Percentiles rank a stretch among this genome's conserved stretches.
phyloP scores from a whole-genome alignment of 2,113 vertebrate genomes.

The Scopus umbretta region DNA sequence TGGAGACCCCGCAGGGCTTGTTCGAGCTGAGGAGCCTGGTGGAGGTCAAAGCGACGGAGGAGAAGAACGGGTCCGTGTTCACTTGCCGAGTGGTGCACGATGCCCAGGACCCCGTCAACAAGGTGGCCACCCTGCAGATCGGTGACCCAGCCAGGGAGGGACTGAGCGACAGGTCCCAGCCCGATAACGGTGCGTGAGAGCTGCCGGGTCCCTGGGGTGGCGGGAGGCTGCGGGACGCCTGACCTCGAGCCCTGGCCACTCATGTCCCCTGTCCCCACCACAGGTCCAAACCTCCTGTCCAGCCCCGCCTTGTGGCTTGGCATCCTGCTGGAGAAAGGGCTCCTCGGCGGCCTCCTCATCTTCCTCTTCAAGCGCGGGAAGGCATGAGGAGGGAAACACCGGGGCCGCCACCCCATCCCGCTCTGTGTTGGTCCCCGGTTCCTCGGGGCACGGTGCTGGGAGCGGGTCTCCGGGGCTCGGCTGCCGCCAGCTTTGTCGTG shows the following conservation, averaged over 20 bases:
- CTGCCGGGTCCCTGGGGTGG: not conserved
- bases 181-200: not conserved
- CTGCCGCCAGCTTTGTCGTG: fast-evolving
- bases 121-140: not conserved
- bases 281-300: not conserved
- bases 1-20: not conserved
- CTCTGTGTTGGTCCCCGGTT: fast-evolving
- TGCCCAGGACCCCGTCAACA: not conserved
- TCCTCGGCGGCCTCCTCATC: not conserved
- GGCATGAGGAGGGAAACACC: fast-evolving
- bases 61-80: conserved; percentile 8
- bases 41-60: not conserved
- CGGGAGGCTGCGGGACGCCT: not conserved
- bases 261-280: not conserved
- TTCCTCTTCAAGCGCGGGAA: not conserved
- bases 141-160: fast-evolving
- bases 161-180: fast-evolving
- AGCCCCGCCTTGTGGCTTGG: not conserved
- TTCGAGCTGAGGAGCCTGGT: not conserved
- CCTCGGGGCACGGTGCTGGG: fast-evolving
- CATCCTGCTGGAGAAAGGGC: not conserved
- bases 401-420: fast-evolving
- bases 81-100: conserved; percentile 62
- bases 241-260: not conserved
- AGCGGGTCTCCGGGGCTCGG: not conserved